A percentile compares a stretch with the other conserved stretches of the same genome.
phyloP scores from a whole-genome alignment of 2,113 vertebrate species.

The Salvelinus sp. region DNA sequence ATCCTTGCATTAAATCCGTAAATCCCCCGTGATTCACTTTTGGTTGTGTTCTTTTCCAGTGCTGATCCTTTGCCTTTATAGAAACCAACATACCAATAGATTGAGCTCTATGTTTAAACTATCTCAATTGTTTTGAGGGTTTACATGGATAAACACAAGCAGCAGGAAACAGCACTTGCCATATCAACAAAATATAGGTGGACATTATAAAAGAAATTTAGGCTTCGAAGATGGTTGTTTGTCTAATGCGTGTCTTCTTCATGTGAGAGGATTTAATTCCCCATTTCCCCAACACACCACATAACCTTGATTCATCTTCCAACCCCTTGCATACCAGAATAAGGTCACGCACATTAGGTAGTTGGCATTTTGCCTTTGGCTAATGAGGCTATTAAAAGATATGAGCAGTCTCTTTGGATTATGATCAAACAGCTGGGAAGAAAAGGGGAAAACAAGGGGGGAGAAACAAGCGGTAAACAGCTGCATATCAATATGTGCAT shows the following conservation, averaged over 20 bases:
- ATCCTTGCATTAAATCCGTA: not conserved
- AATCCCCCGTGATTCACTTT: not conserved
- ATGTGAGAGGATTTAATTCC: no score
- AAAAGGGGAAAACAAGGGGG: not conserved
- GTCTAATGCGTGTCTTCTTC: no score
- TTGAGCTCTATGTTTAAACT: not conserved
- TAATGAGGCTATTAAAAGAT: slow-evolving; percentile 43
- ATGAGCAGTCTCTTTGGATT: slow-evolving; percentile 14
- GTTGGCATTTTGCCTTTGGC: slow-evolving; percentile 36
- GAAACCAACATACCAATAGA: not conserved
- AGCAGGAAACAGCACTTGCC: not conserved
- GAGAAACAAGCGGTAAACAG: not conserved
- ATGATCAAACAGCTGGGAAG: slow-evolving; percentile 16
- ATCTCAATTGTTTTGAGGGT: not conserved
- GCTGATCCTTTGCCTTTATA: not conserved
- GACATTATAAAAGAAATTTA: not conserved
- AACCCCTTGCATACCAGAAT: not conserved
- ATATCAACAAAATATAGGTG: not conserved
- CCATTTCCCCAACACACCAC: not conserved
- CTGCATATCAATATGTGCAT: not conserved
- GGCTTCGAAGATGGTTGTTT: not conserved
- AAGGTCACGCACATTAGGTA: slow-evolving; percentile 35
- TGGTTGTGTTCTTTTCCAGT: not conserved
- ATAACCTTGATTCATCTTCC: not conserved
- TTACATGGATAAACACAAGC: no score